These are phyloP conservation scores for Pagetopsis macropterus DNA, from an alignment of 2,797 vertebrate genomes.

Conservation along the genomic window DNA sequence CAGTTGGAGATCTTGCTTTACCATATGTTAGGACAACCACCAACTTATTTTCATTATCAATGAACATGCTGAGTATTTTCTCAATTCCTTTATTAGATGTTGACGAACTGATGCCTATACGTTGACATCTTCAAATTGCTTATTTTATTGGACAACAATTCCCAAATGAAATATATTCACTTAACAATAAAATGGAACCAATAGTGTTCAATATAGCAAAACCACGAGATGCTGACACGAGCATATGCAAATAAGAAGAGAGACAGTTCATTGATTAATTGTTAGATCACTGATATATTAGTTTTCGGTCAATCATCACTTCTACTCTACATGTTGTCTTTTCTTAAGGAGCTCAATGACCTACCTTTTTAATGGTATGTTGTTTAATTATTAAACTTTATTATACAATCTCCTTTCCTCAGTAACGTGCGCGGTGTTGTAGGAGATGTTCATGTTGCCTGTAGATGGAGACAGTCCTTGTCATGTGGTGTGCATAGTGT, in stretches of 20 bases:
- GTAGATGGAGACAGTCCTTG: constrained; percentile 52
- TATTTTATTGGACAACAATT: not conserved
- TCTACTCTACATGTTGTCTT: not conserved
- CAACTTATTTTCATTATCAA: not conserved
- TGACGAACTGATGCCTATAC: not conserved
- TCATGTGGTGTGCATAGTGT: not conserved
- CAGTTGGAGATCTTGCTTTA: not conserved
- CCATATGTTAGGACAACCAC: not conserved
- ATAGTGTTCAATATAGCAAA: not conserved
- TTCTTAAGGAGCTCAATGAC: not conserved
- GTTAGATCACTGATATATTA: too few species aligned
- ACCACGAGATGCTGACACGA: not conserved
- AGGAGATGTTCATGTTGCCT: constrained; percentile 11
- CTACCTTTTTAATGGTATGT: too few species aligned
- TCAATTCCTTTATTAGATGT: not conserved
- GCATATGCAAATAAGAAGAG: not conserved
- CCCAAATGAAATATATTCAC: not conserved
- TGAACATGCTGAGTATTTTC: not conserved
- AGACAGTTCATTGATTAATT: too few species aligned
- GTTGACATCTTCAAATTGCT: not conserved
- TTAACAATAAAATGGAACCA: not conserved
- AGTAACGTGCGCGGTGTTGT: not conserved
- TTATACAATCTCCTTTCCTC: not conserved
- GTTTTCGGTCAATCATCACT: not conserved
- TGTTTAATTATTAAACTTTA: too few species aligned